Evolutionary conservation across 2,797 vertebrate species (phyloP).

Genomic region (Poeciliopsis turneri): DNA sequence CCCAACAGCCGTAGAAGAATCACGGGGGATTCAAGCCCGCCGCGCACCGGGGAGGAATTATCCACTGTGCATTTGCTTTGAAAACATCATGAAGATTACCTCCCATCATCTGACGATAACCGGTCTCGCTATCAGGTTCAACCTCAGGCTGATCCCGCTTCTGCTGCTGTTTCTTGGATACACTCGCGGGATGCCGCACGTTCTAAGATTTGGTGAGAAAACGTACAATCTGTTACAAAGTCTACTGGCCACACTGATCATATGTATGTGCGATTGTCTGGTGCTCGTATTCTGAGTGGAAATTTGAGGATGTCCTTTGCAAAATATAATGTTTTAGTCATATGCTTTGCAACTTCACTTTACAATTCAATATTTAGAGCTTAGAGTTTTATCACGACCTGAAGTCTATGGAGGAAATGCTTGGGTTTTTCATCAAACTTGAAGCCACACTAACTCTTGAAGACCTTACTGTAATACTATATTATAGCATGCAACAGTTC

Average conservation of each 20-base stretch:
- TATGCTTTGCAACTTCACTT: background rate
- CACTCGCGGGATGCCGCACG: constrained; percentile 97
- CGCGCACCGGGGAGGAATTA: constrained; percentile 70
- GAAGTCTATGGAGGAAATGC: background rate
- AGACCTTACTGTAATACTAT: background rate
- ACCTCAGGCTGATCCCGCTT: constrained; percentile 89
- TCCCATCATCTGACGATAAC: constrained; percentile 86
- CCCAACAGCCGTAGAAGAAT: constrained; percentile 82
- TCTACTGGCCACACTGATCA: background rate
- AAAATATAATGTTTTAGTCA: background rate
- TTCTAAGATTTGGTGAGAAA: constrained; percentile 96
- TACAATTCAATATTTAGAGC: background rate
- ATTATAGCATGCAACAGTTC: constrained; percentile 58
- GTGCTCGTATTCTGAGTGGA: constrained; percentile 1
- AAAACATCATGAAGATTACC: constrained; percentile 97
- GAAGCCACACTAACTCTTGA: constrained; percentile 39
- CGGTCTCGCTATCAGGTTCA: constrained; percentile 91
- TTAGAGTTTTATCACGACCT: background rate
- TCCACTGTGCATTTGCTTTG: constrained; percentile 79
- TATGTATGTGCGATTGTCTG: constrained; percentile 3
- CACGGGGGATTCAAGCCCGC: constrained; percentile 83
- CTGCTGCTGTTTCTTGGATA: constrained; percentile 92
- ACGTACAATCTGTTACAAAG: constrained; percentile 8
- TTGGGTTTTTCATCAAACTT: constrained; percentile 10
- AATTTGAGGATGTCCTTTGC: constrained; percentile 4